Evolutionary conservation across 2,113 vertebrate species (phyloP).

Genomic region (Neogale vison): DNA sequence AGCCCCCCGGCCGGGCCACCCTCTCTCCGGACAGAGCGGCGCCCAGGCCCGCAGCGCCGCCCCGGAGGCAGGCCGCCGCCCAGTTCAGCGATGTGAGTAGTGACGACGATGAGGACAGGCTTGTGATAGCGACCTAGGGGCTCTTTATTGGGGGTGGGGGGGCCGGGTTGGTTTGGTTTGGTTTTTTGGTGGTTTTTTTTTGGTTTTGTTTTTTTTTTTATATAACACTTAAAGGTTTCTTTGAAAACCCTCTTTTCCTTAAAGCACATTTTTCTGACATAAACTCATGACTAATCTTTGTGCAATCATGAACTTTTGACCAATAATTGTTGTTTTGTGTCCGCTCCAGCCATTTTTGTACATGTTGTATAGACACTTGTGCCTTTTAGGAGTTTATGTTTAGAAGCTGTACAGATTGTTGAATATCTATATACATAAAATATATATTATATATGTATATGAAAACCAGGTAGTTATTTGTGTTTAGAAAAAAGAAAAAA

Average conservation of each 20-base stretch:
- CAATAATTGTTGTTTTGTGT: constrained; percentile 94
- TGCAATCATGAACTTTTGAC: constrained; percentile 98
- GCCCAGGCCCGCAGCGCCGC: constrained; percentile 69
- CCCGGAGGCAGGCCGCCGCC: constrained; percentile 84
- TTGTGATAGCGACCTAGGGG: constrained; percentile 95
- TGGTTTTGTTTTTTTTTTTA: constrained; percentile 71
- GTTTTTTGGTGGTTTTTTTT: neutral
- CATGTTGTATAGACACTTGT: constrained; percentile 99
- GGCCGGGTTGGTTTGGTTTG: neutral
- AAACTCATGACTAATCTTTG: constrained; percentile 92
- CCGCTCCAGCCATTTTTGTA: constrained; percentile 96
- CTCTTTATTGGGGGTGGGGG: constrained; percentile 28
- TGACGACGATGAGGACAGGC: constrained; percentile 96
- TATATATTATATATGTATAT: constrained; percentile 90
- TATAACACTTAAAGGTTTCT: constrained; percentile 92
- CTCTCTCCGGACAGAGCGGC: constrained; percentile 68
- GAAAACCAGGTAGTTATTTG: constrained; percentile 93
- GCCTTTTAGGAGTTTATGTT: constrained; percentile 98
- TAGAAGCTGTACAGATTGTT: constrained; percentile 97
- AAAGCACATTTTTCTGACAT: constrained; percentile 99
- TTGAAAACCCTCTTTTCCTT: constrained; percentile 89
- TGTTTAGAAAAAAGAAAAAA: constrained; percentile 91
- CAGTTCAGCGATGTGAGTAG: constrained; percentile 94
- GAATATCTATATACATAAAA: constrained; percentile 88
- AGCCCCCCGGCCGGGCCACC: constrained; percentile 42